Base-by-base conservation (phyloP, 2,888 invertebrate species). In the Cyrtodaria siliqua region DNA sequence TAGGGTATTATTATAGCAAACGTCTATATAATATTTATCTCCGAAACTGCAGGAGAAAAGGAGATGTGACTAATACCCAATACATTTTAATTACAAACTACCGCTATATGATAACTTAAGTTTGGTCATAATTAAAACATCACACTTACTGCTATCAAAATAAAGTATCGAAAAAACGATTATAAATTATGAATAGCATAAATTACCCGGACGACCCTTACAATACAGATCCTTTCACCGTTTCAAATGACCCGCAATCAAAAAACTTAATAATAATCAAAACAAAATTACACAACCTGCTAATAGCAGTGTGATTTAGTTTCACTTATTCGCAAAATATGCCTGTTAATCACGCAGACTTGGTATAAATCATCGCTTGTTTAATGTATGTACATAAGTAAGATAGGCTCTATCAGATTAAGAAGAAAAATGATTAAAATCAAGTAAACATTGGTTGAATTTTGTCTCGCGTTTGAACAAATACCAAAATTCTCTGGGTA, bases 341-440 rank as follows among this genome's bases (percentile, higher is more conserved):
- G 38, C 20, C n/a, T n/a, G 61, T 29, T 20, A 55, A 66, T 70
- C 79, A 79, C 79, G 74, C 73, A 66, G 53, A 53, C 44, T 29
- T n/a, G 38, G 23, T 27, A 74, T 79, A 74, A 79, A 79, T 79
- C 72, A 74, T 20, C 44, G 59, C 61, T 52, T 67, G 63, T 62
- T 71, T 57, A 76, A 71, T 62, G 42, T 70, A 67, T 71, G 64
- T 70, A 71, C 55, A 71, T 60, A 71, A 44, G 71, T 59, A 44
- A 67, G 76, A 44, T 71, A 66, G 29, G 52, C 38, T 57, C 47
- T 55, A 76, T 76, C 76, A 67, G 76, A 76, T 76, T 61, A 75
- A 57, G n/a, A 56, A 1, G 9, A 57, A 56, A 40, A 56, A 49
- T 70, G 66, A 66, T 76, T 62, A 57, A 59, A 62, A 67, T 60